phyloP scores from a whole-genome alignment of 2,797 vertebrate species.

The Amblyopsis hoosieri region DNA sequence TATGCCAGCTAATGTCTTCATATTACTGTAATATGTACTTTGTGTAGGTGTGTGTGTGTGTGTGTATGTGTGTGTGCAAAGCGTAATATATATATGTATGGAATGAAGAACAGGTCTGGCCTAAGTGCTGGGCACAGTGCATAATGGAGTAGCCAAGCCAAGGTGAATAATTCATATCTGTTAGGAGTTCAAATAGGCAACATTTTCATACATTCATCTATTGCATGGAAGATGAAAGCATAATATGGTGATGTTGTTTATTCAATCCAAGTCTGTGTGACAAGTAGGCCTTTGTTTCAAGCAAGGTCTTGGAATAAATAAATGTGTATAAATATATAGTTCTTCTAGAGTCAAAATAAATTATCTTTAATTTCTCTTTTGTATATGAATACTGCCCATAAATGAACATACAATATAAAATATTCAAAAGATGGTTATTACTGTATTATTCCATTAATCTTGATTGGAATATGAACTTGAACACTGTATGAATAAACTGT shows the following conservation, averaged over 20 bases:
- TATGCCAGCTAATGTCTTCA: not conserved
- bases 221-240: constrained; percentile 51
- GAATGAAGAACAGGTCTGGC: constrained; percentile 36
- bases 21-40: not conserved
- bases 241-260: constrained; percentile 60
- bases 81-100: constrained; percentile 48
- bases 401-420: too few species aligned
- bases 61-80: constrained; percentile 1
- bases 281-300: constrained; percentile 46
- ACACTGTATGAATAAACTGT: too few species aligned
- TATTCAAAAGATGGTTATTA: too few species aligned
- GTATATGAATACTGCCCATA: too few species aligned
- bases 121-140: constrained; percentile 54
- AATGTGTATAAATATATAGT: not conserved
- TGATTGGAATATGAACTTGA: too few species aligned
- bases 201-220: constrained; percentile 69
- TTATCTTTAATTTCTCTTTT: too few species aligned
- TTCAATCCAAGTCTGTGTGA: constrained; percentile 55
- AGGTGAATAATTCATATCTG: constrained; percentile 74
- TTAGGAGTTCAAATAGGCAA: constrained; percentile 56
- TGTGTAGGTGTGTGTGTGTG: not conserved
- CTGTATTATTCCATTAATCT: too few species aligned
- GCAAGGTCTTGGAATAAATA: constrained; percentile 10
- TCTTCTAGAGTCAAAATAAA: too few species aligned
- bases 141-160: constrained; percentile 68